phyloP scores from a whole-genome alignment of 2,113 vertebrate genomes.

The Notarius quadriscutis region DNA sequence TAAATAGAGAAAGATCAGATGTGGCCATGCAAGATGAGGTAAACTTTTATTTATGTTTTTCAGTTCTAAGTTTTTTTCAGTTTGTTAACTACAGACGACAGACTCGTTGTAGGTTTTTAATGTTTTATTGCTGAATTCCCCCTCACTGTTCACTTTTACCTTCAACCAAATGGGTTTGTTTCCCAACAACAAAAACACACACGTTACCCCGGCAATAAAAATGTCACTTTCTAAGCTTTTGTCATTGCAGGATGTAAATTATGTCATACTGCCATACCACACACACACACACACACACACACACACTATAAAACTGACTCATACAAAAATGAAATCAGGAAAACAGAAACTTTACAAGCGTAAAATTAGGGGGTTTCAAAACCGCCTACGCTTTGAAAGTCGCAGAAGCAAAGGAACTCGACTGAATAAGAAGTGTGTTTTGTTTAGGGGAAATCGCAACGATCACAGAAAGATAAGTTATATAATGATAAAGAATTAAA shows the following conservation, averaged over 20 bases:
- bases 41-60: not conserved
- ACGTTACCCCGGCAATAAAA: constrained; percentile 27
- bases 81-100: not conserved
- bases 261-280: constrained; percentile 1
- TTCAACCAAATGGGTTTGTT: constrained; percentile 34
- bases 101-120: not conserved
- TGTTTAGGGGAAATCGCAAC: not conserved
- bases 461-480: not conserved
- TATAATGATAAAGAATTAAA: not conserved
- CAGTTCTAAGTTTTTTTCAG: not conserved
- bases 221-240: constrained; percentile 10
- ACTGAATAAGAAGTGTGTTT: not conserved
- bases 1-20: not conserved
- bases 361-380: constrained; percentile 11
- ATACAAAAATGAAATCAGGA: not conserved
- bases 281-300: constrained; percentile 21
- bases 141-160: not conserved
- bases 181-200: constrained; percentile 30
- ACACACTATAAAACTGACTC: not conserved
- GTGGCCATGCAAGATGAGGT: not conserved
- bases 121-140: constrained; percentile 23
- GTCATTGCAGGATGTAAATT: constrained; percentile 25
- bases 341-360: not conserved
- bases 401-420: not conserved
- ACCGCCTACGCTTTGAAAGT: not conserved